These are phyloP conservation scores for Trematomus loennbergii DNA, from an alignment of 2,113 vertebrate genomes.

Conservation along the genomic window DNA sequence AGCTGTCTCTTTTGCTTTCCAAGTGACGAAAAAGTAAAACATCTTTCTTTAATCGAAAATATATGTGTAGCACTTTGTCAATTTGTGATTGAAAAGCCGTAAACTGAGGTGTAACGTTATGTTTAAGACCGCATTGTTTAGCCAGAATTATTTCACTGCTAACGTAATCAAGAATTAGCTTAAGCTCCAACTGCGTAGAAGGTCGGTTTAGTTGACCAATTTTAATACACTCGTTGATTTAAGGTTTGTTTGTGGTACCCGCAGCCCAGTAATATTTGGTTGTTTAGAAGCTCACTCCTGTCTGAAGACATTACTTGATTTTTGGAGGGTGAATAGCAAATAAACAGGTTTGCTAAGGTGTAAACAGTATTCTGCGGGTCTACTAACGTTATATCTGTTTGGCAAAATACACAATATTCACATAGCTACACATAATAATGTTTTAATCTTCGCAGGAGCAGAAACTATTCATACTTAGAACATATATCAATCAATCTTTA, in stretches of 20 bases:
- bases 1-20: not conserved
- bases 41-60: not conserved
- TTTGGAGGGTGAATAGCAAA: too few relatives aligned
- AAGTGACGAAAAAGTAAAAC: not conserved
- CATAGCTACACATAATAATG: not conserved
- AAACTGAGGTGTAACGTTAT: too few relatives aligned
- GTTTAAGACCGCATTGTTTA: not conserved
- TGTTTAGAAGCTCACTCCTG: not conserved
- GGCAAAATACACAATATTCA: not conserved
- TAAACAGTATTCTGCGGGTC: not conserved
- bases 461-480: too few relatives aligned
- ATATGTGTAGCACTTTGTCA: not conserved
- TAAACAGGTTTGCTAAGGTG: not conserved
- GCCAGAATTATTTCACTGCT: not conserved
- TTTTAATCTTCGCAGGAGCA: not conserved
- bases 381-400: not conserved
- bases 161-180: constrained; percentile 22
- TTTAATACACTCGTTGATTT: not conserved
- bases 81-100: not conserved
- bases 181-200: constrained; percentile 41
- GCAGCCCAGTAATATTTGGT: not conserved
- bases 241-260: not conserved
- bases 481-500: too few relatives aligned
- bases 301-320: too few relatives aligned
- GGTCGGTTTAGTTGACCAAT: not conserved